Percentiles rank a stretch among this genome's conserved stretches.
phyloP scores from a whole-genome alignment of 2,113 vertebrate species.

The Clarias gariepinus region DNA sequence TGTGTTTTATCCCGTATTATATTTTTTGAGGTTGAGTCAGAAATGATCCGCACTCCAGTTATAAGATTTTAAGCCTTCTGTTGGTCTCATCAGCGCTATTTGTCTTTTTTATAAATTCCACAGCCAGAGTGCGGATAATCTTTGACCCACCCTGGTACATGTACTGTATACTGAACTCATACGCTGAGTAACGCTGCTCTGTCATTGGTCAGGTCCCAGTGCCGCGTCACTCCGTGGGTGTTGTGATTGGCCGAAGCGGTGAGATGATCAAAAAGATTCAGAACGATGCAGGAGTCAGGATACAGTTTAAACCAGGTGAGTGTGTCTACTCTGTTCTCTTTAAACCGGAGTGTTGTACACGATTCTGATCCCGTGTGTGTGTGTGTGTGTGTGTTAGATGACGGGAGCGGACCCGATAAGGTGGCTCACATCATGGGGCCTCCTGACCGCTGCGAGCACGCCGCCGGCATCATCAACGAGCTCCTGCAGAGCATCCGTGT shows the following conservation, averaged over 20 bases:
- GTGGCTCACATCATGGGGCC: constrained; percentile 91
- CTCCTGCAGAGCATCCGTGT: constrained; percentile 88
- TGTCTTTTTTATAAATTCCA: no score
- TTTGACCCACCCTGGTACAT: no score
- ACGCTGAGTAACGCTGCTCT: background rate
- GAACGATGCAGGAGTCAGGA: constrained; percentile 87
- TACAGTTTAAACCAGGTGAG: constrained; percentile 92
- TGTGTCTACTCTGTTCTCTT: background rate
- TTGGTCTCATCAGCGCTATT: no score
- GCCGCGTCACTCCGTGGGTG: constrained; percentile 88
- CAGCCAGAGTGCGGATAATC: no score
- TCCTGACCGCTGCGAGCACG: constrained; percentile 88
- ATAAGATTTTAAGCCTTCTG: no score
- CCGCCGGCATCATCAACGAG: constrained; percentile 88
- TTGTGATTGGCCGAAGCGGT: constrained; percentile 87
- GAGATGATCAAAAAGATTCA: constrained; percentile 97
- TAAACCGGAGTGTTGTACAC: background rate
- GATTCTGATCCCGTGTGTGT: background rate
- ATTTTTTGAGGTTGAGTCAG: no score
- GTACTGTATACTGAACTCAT: no score
- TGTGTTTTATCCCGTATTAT: no score
- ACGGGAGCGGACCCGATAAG: constrained; percentile 86
- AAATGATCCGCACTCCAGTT: no score
- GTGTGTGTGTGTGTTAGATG: constrained; percentile 70
- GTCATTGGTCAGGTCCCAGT: constrained; percentile 78